These are phyloP conservation scores for Hipparchia semele DNA, from an alignment of 2,888 invertebrate species.

Conservation along the genomic window DNA sequence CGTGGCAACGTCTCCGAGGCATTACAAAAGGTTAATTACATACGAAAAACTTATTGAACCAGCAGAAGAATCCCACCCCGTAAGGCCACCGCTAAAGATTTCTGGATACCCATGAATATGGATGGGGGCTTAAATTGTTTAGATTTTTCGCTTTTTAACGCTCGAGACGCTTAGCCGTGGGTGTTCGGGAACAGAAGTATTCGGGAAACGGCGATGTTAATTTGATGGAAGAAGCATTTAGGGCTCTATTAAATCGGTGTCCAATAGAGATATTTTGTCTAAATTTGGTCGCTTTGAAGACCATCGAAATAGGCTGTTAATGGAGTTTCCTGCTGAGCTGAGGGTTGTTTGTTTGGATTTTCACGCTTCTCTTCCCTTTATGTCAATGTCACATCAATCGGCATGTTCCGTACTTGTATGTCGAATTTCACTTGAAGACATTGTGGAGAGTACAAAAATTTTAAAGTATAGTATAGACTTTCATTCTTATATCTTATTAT, in stretches of 20 bases:
- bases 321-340: conserved; percentile 6
- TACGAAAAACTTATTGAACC: conserved; percentile 64
- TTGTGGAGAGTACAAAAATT: no score
- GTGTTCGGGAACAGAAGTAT: conserved; percentile 51
- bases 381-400: background rate
- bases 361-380: background rate
- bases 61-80: conserved; percentile 60
- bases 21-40: conserved; percentile 69
- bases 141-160: conserved; percentile 59
- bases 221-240: conserved; percentile 35
- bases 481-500: no score
- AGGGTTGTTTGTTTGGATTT: conserved; percentile 19
- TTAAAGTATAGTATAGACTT: no score
- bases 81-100: conserved; percentile 71
- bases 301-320: conserved; percentile 1
- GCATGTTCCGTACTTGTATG: background rate
- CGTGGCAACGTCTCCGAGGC: conserved; percentile 65
- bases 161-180: conserved; percentile 53
- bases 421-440: background rate
- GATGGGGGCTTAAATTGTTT: conserved; percentile 63
- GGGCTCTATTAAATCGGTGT: conserved; percentile 29
- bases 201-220: conserved; percentile 43
- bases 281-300: conserved; percentile 22
- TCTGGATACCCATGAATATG: conserved; percentile 70
- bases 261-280: conserved; percentile 32